phyloP scores from a whole-genome alignment of 2,113 vertebrate genomes.

The Haemorhous mexicanus region DNA sequence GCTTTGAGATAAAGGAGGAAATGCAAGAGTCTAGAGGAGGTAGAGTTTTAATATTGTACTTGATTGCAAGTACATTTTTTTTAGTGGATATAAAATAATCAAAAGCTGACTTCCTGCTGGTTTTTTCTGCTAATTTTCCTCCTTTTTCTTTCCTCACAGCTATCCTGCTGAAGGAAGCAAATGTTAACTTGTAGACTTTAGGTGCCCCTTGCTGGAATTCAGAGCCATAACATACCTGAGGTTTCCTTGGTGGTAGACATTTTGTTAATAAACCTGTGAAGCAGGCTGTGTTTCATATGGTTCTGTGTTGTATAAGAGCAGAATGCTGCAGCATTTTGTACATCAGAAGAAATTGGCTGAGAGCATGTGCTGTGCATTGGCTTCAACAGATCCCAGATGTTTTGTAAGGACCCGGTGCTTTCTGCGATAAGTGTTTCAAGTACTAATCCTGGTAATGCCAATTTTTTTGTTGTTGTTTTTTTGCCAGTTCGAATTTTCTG shows the following conservation, averaged over 20 bases:
- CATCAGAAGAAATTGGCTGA: not conserved
- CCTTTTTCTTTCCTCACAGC: not conserved
- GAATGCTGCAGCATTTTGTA: constrained; percentile 3
- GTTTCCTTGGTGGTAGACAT: not conserved
- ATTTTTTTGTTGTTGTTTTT: not conserved
- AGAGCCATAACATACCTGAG: not conserved
- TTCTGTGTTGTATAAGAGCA: constrained; percentile 18
- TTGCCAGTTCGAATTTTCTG: not conserved
- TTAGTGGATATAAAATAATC: not conserved
- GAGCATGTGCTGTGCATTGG: not conserved
- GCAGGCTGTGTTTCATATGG: not conserved
- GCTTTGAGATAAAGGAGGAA: constrained; percentile 21
- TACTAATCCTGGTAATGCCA: not conserved
- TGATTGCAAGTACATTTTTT: not conserved
- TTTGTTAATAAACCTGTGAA: constrained; percentile 1
- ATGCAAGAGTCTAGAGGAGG: not conserved
- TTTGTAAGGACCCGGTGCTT: not conserved
- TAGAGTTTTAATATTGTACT: not conserved
- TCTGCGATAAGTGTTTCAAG: not conserved
- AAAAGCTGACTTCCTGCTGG: not conserved
- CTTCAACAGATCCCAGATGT: constrained; percentile 17
- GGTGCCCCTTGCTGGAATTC: not conserved
- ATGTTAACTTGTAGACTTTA: not conserved
- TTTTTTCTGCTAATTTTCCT: not conserved
- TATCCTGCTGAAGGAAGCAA: not conserved